These are phyloP conservation scores for Pseudorectes ferrugineus DNA, from an alignment of 2,113 vertebrate species.

Conservation along the genomic window DNA sequence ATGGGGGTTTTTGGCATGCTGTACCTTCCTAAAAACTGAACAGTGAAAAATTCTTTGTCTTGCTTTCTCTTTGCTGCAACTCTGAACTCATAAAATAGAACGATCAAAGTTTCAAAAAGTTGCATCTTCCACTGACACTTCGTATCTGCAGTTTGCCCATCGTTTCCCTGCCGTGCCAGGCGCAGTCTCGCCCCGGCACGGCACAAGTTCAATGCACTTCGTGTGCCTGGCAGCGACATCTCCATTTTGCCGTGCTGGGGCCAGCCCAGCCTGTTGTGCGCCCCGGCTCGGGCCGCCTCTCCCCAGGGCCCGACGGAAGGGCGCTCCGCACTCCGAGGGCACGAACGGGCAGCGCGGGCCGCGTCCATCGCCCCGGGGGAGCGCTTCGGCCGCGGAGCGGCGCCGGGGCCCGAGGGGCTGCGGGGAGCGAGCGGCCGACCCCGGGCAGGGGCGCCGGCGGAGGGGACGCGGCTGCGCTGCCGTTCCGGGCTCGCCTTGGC, in stretches of 20 bases:
- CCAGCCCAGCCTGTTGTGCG: background rate
- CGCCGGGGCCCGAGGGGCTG: background rate
- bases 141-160: background rate
- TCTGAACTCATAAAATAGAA: background rate
- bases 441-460: background rate
- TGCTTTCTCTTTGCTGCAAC: background rate
- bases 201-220: rapidly evolving
- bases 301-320: rapidly evolving
- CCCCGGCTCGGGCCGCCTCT: background rate
- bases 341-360: background rate
- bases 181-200: background rate
- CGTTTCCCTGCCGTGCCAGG: background rate
- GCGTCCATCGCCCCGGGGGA: background rate
- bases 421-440: background rate
- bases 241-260: background rate
- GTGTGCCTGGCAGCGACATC: background rate
- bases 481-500: too few relatives aligned
- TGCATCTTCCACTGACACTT: too few relatives aligned
- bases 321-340: background rate
- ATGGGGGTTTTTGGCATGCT: background rate
- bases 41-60: background rate
- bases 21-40: background rate
- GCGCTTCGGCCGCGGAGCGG: background rate
- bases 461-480: background rate
- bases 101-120: background rate